A percentile compares a stretch with the other conserved stretches of the same genome.
Conservation (phyloP, 2,113 vertebrate genomes). For the Candoia aspera region DNA sequence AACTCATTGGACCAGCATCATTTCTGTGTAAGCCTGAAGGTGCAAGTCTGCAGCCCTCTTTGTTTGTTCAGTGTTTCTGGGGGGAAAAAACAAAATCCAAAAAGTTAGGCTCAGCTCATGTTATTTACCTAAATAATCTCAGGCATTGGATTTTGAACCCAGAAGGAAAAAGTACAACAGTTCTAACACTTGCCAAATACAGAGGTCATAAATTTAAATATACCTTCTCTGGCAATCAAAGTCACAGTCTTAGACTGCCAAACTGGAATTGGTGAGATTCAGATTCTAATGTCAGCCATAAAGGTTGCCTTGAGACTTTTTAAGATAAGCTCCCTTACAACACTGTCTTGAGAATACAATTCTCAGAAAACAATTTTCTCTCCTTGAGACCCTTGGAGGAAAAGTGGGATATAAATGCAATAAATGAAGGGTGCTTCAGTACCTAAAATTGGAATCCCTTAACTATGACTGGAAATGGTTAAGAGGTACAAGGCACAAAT, state of each 20-base stretch:
- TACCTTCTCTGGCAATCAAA: background rate
- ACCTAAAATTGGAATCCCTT: no score
- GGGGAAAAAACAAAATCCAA: background rate
- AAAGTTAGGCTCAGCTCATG: background rate
- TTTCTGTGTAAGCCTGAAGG: background rate
- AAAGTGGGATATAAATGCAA: background rate
- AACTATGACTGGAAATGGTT: background rate
- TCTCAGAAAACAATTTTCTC: background rate
- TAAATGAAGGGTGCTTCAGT: background rate
- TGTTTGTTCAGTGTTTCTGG: background rate
- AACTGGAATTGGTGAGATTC: background rate
- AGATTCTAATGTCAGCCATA: background rate
- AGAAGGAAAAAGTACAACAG: background rate
- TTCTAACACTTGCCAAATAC: background rate
- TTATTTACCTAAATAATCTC: background rate
- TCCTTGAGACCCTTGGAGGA: background rate
- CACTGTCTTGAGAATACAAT: background rate
- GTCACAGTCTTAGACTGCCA: background rate
- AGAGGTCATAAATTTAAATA: background rate
- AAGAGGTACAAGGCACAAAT: constrained; percentile 17
- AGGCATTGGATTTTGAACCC: background rate
- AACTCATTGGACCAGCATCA: background rate
- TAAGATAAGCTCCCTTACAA: background rate
- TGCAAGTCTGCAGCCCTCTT: background rate
- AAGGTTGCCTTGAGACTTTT: background rate